Base-by-base conservation (phyloP, 1,140 invertebrate genomes). In the Achatina immaculata region DNA sequence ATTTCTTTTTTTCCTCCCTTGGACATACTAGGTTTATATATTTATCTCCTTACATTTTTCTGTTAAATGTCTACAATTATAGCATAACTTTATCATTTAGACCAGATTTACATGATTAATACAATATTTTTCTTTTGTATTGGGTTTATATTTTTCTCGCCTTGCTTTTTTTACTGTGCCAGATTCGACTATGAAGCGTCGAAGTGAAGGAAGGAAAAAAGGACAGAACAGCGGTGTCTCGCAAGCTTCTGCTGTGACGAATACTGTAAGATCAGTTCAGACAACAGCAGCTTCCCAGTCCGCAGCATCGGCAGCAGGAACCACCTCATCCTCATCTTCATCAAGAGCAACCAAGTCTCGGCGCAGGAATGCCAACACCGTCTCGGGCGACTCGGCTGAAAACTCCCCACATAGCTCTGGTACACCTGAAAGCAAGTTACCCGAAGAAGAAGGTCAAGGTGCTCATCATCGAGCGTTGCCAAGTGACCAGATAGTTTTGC, bases 111-210 rank as follows among this genome's bases (percentile, higher is more conserved):
- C n/a, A n/a, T n/a, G n/a, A n/a, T n/a, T n/a, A n/a, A n/a, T n/a
- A n/a, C n/a, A n/a, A n/a, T n/a, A n/a, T n/a, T n/a, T n/a, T n/a
- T n/a, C n/a, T n/a, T n/a, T n/a, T n/a, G n/a, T n/a, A n/a, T n/a
- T n/a, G n/a, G n/a, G n/a, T n/a, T n/a, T n/a, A n/a, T n/a, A n/a
- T n/a, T n/a, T n/a, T n/a, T n/a, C n/a, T n/a, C n/a, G n/a, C n/a
- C n/a, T n/a, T n/a, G n/a, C n/a, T n/a, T n/a, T n/a, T n/a, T n/a
- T n/a, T n/a, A n/a, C n/a, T n/a, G n/a, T n/a, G n/a, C 34, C 76
- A 78, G 76, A 78, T 42, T 40, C 31, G 68, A 81, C 55, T 73
- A 83, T 83, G 82, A 83, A 81, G 58, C 76, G 82, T 36, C 75
- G 82, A 66, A 81, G 80, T 65, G 82, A 81, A 28, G 40, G 55